Base-by-base conservation (phyloP, 1,140 invertebrate species). In the Pseudomyrmex sp. region DNA sequence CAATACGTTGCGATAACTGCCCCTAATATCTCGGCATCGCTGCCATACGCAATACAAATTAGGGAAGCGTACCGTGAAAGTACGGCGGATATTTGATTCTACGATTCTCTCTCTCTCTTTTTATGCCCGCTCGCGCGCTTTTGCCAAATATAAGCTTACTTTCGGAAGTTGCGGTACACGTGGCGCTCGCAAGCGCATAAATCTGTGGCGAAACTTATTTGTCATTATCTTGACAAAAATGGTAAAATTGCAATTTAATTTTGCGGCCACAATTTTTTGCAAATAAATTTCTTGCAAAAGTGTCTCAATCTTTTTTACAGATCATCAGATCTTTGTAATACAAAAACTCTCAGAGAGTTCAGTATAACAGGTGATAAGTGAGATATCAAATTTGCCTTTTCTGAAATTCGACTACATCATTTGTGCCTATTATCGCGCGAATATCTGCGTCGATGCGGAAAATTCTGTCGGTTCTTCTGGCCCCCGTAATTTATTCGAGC, bases 1-100 rank as follows among this genome's bases (percentile, higher is more conserved):
- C 93, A 93, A 93, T 93, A 93, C 92, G 92, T 91, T 91, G 91
- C 92, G 93, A 94, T 93, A 93, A 94, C 93, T 93, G 90, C 91
- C 93, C 91, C 91, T 92, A 93, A 93, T 93, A 92, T 92, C 92
- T 89, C 90, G 90, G 86, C 89, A 91, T 91, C 86, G 88, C 90
- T 84, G 89, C 88, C 90, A 89, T 89, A 84, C 88, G 91, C 92
- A 92, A 92, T 93, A 94, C 92, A 93, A 93, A 93, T 94, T 93
- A 93, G 90, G 92, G 87, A 89, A 91, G 89, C 86, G 70, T 91
- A 90, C 87, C 89, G 87, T 88, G 85, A 85, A 90, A 87, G 75
- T 80, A 88, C 85, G 74, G 65, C 83, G 79, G 87, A 86, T 90
- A 90, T 90, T 85, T 90, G 87, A 91, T 86, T 85, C 89, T 77